These are phyloP conservation scores for Drosophila sucinea DNA, from an alignment of 1,140 invertebrate genomes.

Conservation along the genomic window DNA sequence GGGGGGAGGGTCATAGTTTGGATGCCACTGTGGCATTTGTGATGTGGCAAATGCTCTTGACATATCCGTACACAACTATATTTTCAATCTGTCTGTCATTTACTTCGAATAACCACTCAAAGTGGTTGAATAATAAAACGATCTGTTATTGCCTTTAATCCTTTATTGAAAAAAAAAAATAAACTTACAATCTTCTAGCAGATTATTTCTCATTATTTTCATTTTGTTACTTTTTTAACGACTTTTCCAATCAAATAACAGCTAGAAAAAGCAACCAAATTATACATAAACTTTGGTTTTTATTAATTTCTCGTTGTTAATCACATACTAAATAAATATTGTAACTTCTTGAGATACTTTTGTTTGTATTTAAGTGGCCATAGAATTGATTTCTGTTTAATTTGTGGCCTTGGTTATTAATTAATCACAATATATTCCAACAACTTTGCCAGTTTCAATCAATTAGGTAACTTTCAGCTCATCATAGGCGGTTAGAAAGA, in stretches of 20 bases:
- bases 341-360: neutral
- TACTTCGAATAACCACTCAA: neutral
- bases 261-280: no score
- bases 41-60: constrained; percentile 2
- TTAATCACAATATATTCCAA: constrained; percentile 55
- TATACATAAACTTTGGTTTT: no score
- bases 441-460: constrained; percentile 39
- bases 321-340: neutral
- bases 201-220: no score
- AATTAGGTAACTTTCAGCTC: constrained; percentile 33
- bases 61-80: neutral
- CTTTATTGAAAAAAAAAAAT: no score
- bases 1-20: neutral
- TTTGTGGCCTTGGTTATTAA: constrained; percentile 17
- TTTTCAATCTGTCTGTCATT: neutral
- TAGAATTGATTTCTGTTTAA: neutral
- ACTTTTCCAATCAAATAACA: no score
- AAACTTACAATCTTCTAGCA: no score
- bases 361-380: neutral
- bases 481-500: neutral
- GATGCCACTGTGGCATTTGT: neutral
- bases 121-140: neutral
- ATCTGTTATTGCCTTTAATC: neutral
- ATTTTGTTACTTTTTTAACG: no score
- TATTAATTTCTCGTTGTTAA: no score